These are phyloP conservation scores for Heliconius nattereri DNA, from an alignment of 1,140 invertebrate species.

Conservation along the genomic window DNA sequence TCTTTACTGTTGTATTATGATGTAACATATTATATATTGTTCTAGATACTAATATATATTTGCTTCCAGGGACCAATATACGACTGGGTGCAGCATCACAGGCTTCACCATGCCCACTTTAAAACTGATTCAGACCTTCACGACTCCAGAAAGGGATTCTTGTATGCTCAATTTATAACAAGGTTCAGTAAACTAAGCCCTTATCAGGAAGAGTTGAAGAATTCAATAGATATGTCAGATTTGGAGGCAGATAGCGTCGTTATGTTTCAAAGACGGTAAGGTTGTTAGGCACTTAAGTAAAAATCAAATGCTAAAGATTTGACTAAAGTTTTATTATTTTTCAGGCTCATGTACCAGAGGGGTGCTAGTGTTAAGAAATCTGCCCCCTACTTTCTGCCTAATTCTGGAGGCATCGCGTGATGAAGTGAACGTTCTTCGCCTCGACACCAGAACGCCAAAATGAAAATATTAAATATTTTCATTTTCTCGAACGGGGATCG, in stretches of 20 bases:
- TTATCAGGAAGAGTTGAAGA: constrained; percentile 86
- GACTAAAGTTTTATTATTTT: too few relatives aligned
- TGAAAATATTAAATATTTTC: too few relatives aligned
- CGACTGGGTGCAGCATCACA: constrained; percentile 90
- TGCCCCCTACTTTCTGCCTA: too few relatives aligned
- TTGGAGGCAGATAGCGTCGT: constrained; percentile 91
- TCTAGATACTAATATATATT: neutral
- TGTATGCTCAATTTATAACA: constrained; percentile 90
- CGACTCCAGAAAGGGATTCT: constrained; percentile 92
- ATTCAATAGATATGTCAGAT: constrained; percentile 92
- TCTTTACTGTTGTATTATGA: too few relatives aligned
- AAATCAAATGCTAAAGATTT: neutral
- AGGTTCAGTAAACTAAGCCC: constrained; percentile 87
- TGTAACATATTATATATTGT: too few relatives aligned
- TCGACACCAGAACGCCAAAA: too few relatives aligned
- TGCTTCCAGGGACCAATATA: constrained; percentile 85
- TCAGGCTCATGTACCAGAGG: too few relatives aligned
- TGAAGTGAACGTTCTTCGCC: too few relatives aligned
- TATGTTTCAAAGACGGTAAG: constrained; percentile 87
- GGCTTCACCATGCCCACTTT: constrained; percentile 94
- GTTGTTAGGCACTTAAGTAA: neutral
- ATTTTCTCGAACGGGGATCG: too few relatives aligned
- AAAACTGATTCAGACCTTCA: constrained; percentile 95
- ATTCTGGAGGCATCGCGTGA: too few relatives aligned
- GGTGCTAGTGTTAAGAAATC: too few relatives aligned